Base-by-base conservation (phyloP, 2,888 invertebrate species). In the Drosophila sordidapex region DNA sequence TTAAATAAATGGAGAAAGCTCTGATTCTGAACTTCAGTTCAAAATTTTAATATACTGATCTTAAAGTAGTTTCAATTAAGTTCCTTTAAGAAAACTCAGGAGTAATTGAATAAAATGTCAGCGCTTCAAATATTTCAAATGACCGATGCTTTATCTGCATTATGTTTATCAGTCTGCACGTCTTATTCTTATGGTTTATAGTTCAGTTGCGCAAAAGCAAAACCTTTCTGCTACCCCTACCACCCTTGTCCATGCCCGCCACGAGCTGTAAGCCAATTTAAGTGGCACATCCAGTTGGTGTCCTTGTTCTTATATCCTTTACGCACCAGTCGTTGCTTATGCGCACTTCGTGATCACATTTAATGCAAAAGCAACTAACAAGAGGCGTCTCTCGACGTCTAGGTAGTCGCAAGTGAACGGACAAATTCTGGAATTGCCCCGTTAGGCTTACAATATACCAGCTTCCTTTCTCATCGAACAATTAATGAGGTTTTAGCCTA, bases 271-370 rank as follows among this genome's bases (percentile, higher is more conserved):
- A 35, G n/a, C 67, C 65, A 66, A 65, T 46, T 53, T 38, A 77
- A 72, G 60, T 54, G 75, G 64, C 67, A 58, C 38, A 60, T 64
- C 38, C 49, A 51, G 33, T 48, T 61, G 43, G 43, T 65, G 59
- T 18, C 64, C 64, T 63, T 82, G 70, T 40, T 74, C 73, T 59
- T 79, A 68, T 69, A 71, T 73, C 81, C 74, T 77, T 69, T 71
- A 71, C 77, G 69, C 78, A 75, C 15, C 71, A 69, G 54, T 63
- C 77, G 59, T 79, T 87, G 85, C 84, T 3, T 3, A 27, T 27
- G 27, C 27, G 27, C 3, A 27, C 27, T 27, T 73, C 89, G 85
- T 86, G 85, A 86, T 89, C 87, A 74, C 87, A 89, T 89, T 89
- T 86, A 74, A 61, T 52, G 69, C 60, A 36, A 35, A 35, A 35